Evolutionary conservation across 2,888 invertebrate genomes (phyloP).

Genomic region (Bembecia ichneumoniformis): DNA sequence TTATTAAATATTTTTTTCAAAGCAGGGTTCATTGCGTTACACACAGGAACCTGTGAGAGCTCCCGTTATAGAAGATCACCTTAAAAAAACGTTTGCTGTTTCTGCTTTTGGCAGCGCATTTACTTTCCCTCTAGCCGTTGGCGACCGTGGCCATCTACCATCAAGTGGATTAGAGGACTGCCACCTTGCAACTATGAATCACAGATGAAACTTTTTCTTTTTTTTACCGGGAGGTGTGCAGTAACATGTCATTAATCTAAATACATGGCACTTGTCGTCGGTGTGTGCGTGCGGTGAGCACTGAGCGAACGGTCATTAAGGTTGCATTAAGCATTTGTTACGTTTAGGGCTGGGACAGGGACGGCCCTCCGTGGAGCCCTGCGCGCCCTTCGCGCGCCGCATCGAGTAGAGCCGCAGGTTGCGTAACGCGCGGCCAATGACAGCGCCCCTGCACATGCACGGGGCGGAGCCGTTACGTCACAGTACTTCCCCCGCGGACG

Average conservation of each 20-base stretch:
- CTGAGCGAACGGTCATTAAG: conserved; percentile 37
- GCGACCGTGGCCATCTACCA: too few species aligned
- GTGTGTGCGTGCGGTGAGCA: conserved; percentile 25
- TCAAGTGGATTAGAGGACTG: too few species aligned
- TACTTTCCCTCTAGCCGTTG: neutral
- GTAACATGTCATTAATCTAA: conserved; percentile 29
- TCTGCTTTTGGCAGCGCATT: too few species aligned
- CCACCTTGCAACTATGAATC: too few species aligned
- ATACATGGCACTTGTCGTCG: conserved; percentile 43
- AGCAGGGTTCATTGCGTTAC: too few species aligned
- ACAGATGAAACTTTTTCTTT: too few species aligned
- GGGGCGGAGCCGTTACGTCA: conserved; percentile 71
- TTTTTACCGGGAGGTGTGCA: conserved; percentile 1
- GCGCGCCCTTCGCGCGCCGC: conserved; percentile 57
- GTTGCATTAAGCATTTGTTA: conserved; percentile 52
- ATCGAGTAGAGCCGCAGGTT: conserved; percentile 61
- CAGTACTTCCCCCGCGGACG: conserved; percentile 50
- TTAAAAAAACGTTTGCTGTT: too few species aligned
- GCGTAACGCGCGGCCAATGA: conserved; percentile 70
- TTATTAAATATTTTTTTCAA: too few species aligned
- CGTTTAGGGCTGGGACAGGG: conserved; percentile 58
- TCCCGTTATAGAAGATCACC: too few species aligned
- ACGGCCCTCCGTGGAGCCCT: conserved; percentile 49
- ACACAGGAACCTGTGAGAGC: too few species aligned
- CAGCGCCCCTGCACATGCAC: conserved; percentile 64